Base-by-base conservation (phyloP, 2,797 vertebrate genomes). In the Enteromius radiatus region DNA sequence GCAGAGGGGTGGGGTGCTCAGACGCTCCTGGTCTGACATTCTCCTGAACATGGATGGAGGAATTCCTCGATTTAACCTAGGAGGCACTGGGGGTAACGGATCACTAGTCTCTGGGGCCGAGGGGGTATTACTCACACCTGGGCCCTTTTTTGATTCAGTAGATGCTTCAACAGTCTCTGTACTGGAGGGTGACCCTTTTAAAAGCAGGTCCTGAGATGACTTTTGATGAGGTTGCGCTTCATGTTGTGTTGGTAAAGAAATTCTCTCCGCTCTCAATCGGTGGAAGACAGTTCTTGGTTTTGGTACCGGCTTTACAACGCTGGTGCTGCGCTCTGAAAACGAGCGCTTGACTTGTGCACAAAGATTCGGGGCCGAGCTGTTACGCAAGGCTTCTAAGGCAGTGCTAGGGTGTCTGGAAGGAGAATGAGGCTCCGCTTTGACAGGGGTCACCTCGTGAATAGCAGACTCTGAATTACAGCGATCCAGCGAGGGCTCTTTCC, bases 221-320 rank as follows among this genome's bases (percentile, higher is more conserved):
- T 89, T 91, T 81, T 88, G 87, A 52, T 77, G 65, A 0, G 61
- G 15, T 28, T 73, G 85, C 0, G 84, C 85, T 15, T 80, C 85
- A 0, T 91, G 81, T 61, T 89, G 92, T 0, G 88, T n/a, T 0
- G 82, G 14, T 0, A 89, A 91, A 59, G 89, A 89, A 12, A 85
- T 88, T 38, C 67, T 89, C 21, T 91, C 81, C n/a, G 92, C 56
- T 64, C 90, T 84, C 36, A 91, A 91, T 65, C 93, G 94, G 85
- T 94, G 93, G 84, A 98, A 98, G 33, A 98, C 95, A 0, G 97
- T 98, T 90, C 98, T 95, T 0, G 98, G 98, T 90, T 97, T 99
- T 41, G 97, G 98, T 49, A 99, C 87, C 0, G 98, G 98, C 84
- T 95, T 98, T 28, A 84, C 31, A 0, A 81, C 3, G 0, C 71